phyloP scores from a whole-genome alignment of 2,888 invertebrate species.

The Tricholauxania praeusta region DNA sequence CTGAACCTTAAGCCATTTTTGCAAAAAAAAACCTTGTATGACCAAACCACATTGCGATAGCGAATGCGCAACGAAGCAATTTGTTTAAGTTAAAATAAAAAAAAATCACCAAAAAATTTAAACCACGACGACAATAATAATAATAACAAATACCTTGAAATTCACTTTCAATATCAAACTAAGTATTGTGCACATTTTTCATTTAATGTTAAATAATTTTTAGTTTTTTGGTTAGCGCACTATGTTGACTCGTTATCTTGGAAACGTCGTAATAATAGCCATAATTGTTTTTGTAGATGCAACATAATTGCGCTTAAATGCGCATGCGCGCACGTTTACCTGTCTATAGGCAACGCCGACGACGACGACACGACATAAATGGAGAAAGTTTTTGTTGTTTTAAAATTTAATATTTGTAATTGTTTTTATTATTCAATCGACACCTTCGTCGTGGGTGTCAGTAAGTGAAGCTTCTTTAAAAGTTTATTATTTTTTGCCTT shows the following conservation, averaged over 20 bases:
- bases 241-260: not conserved
- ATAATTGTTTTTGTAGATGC: slow-evolving; percentile 2
- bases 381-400: slow-evolving; percentile 21
- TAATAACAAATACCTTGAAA: slow-evolving; percentile 20
- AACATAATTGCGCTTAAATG: not conserved
- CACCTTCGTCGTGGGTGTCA: not conserved
- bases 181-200: slow-evolving; percentile 13
- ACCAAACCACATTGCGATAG: slow-evolving; percentile 2
- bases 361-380: slow-evolving; percentile 7
- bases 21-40: too few relatives aligned
- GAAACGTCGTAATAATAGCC: not conserved
- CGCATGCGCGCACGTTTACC: slow-evolving; percentile 6
- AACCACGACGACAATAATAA: not conserved
- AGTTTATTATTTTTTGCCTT: not conserved
- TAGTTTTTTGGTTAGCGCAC: too few relatives aligned
- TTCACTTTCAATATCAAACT: slow-evolving; percentile 28
- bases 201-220: not conserved
- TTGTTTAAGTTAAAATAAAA: not conserved
- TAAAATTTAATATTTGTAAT: not conserved
- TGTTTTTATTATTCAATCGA: not conserved
- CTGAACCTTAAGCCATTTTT: too few relatives aligned
- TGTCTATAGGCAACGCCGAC: not conserved
- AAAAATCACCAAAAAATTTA: not conserved
- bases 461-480: not conserved
- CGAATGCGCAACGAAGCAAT: slow-evolving; percentile 19